phyloP scores from a whole-genome alignment of 2,888 invertebrate genomes.

The Aleiodes alternator region DNA sequence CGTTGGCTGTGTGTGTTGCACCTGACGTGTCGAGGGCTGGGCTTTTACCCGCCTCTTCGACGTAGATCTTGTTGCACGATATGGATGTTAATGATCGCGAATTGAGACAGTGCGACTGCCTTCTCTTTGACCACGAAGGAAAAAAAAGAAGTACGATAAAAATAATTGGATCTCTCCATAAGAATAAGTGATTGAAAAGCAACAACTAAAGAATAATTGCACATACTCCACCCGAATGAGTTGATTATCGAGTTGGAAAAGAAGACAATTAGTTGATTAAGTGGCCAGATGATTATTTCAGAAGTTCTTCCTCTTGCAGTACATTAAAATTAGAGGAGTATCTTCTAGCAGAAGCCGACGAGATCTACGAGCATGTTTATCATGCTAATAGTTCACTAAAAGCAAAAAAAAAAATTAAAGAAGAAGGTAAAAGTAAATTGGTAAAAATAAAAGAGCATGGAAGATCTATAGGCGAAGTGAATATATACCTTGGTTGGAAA shows the following conservation, averaged over 20 bases:
- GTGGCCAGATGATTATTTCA: too few species aligned
- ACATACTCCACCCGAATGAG: constrained; percentile 11
- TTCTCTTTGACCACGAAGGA: neutral
- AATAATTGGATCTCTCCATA: constrained; percentile 12
- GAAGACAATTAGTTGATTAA: too few species aligned
- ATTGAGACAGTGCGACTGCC: constrained; percentile 58
- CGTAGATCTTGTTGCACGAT: constrained; percentile 61
- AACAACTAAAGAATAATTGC: neutral
- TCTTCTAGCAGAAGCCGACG: too few species aligned
- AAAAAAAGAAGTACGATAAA: neutral
- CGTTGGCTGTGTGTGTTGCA: constrained; percentile 54
- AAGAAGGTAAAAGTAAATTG: too few species aligned
- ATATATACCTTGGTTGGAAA: constrained; percentile 43
- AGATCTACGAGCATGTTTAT: too few species aligned
- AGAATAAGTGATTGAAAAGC: neutral
- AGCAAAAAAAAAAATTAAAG: too few species aligned
- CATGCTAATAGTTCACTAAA: too few species aligned
- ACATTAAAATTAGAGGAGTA: too few species aligned
- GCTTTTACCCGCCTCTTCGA: constrained; percentile 56
- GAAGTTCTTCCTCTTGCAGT: too few species aligned
- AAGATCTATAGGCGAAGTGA: constrained; percentile 44
- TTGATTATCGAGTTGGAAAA: too few species aligned
- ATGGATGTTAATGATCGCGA: constrained; percentile 64
- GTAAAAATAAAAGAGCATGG: too few species aligned
- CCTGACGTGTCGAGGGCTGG: constrained; percentile 64